A percentile compares a stretch with the other conserved stretches of the same genome.
Evolutionary conservation across 2,797 vertebrate genomes (phyloP).

Genomic region (Petrocephalus schoutedeni): DNA sequence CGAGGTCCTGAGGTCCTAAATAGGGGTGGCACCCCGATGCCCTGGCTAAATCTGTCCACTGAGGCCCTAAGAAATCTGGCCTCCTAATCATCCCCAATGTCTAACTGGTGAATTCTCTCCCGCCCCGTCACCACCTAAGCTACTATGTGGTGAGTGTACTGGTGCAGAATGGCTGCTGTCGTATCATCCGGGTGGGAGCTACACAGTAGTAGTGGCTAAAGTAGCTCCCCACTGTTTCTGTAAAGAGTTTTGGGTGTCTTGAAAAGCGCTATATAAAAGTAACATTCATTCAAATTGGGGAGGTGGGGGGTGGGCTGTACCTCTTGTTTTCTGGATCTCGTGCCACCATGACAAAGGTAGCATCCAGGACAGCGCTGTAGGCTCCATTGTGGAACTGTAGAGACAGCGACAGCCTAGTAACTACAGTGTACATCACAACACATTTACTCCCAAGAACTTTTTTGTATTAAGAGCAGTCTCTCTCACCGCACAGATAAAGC

Average conservation of each 20-base stretch:
- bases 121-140: neutral
- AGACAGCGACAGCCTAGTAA: neutral
- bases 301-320: conserved; percentile 49
- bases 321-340: conserved; percentile 90
- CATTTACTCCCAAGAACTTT: neutral
- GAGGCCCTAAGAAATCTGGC: too few species aligned
- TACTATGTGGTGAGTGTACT: neutral
- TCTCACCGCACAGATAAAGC: neutral
- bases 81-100: too few species aligned
- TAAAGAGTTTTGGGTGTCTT: neutral
- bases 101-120: too few species aligned
- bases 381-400: conserved; percentile 64
- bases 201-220: neutral
- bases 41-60: neutral
- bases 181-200: neutral
- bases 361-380: conserved; percentile 79
- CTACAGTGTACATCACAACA: neutral
- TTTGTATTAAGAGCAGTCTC: neutral
- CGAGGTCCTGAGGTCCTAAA: neutral
- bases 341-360: conserved; percentile 96
- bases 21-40: neutral
- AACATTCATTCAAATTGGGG: neutral
- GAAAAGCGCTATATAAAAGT: neutral
- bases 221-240: neutral
- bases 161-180: neutral